These are phyloP conservation scores for Pollachius pollachius DNA, from an alignment of 2,113 vertebrate genomes.

Conservation along the genomic window DNA sequence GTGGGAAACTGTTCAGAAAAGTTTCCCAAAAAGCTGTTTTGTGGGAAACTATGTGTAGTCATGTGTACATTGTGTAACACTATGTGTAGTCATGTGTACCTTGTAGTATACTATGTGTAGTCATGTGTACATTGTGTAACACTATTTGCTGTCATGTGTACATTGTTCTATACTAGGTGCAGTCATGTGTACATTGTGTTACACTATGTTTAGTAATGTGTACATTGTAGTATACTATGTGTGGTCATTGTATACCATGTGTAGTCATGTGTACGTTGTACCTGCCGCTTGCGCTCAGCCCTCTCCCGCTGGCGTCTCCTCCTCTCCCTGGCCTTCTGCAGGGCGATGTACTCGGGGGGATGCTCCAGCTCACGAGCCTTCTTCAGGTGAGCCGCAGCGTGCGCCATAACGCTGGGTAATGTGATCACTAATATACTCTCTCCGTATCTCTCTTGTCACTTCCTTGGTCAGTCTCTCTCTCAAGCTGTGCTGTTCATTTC, in stretches of 20 bases:
- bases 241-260: neutral
- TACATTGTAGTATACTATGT: too few relatives aligned
- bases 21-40: too few relatives aligned
- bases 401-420: conserved; percentile 77
- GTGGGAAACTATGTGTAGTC: too few relatives aligned
- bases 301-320: conserved; percentile 82
- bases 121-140: too few relatives aligned
- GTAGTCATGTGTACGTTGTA: conserved; percentile 58
- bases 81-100: too few relatives aligned
- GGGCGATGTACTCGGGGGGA: conserved; percentile 66
- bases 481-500: neutral
- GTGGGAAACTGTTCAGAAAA: too few relatives aligned
- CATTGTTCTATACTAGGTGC: too few relatives aligned
- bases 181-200: too few relatives aligned
- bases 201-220: too few relatives aligned
- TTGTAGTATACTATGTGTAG: too few relatives aligned
- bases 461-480: neutral
- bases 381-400: conserved; percentile 93
- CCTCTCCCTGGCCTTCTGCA: conserved; percentile 83
- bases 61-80: too few relatives aligned
- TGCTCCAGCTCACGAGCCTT: conserved; percentile 91
- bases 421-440: neutral
- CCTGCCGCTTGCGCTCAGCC: conserved; percentile 87
- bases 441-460: neutral
- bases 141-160: too few relatives aligned